These are phyloP conservation scores for Metallyticus violacea DNA, from an alignment of 2,888 invertebrate genomes.

Conservation along the genomic window DNA sequence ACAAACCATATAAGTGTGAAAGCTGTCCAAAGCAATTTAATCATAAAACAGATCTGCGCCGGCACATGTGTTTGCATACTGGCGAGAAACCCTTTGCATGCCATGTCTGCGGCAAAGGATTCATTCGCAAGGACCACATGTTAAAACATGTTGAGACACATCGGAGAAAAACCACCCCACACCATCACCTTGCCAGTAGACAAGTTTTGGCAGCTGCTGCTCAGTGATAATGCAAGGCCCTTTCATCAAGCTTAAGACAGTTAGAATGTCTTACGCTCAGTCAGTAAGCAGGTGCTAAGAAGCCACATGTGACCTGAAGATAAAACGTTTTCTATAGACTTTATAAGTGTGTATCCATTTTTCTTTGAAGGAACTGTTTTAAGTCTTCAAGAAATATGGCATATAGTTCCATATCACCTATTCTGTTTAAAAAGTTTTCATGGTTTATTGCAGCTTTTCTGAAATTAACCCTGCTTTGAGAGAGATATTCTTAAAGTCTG, in stretches of 20 bases:
- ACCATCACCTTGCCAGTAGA: neutral
- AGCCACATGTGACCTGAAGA: neutral
- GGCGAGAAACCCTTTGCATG: constrained; percentile 81
- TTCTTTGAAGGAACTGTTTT: neutral
- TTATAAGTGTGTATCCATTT: neutral
- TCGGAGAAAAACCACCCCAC: constrained; percentile 52
- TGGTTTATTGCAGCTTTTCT: neutral
- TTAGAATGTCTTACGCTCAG: no score
- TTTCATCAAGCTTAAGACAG: no score
- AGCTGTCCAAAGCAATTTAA: constrained; percentile 85
- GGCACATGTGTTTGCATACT: constrained; percentile 85
- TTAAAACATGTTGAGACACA: constrained; percentile 83
- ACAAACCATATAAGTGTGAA: constrained; percentile 84
- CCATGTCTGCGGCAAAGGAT: constrained; percentile 79
- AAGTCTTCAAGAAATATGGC: neutral
- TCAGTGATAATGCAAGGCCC: no score
- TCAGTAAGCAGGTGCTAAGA: neutral
- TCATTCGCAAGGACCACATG: constrained; percentile 89
- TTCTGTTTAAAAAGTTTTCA: neutral
- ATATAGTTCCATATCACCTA: neutral
- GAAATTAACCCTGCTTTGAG: neutral
- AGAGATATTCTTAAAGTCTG: neutral
- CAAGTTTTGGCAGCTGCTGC: neutral
- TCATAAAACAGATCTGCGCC: constrained; percentile 83
- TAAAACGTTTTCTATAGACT: no score